phyloP scores from a whole-genome alignment of 2,888 invertebrate genomes.

The Galeruca laticollis region DNA sequence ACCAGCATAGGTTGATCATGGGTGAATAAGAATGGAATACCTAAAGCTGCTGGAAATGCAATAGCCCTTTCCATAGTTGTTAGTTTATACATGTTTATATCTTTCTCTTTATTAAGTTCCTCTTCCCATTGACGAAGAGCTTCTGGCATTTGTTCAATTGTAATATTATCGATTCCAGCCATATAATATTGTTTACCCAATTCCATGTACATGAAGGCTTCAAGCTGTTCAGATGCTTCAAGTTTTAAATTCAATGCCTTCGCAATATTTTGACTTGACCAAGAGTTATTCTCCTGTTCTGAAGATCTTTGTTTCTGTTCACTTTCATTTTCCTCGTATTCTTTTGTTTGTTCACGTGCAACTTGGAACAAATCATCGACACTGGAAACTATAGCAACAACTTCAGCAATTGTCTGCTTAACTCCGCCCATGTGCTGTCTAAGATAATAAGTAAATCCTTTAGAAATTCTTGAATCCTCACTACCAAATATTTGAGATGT shows the following conservation, averaged over 20 bases:
- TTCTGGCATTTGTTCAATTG: conserved; percentile 68
- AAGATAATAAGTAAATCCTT: conserved; percentile 59
- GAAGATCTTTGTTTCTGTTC: conserved; percentile 36
- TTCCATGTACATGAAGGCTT: conserved; percentile 69
- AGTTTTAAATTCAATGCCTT: conserved; percentile 71
- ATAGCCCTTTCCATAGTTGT: conserved; percentile 72
- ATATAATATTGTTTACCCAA: conserved; percentile 66
- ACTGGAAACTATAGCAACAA: conserved; percentile 66
- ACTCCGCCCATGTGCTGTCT: conserved; percentile 62
- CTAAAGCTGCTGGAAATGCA: conserved; percentile 78
- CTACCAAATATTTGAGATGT: conserved; percentile 69
- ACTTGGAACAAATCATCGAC: conserved; percentile 63
- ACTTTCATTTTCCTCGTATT: conserved; percentile 51
- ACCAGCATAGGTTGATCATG: conserved; percentile 73
- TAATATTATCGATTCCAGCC: conserved; percentile 70
- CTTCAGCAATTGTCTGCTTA: conserved; percentile 51
- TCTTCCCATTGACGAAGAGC: conserved; percentile 64
- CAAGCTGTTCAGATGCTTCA: conserved; percentile 70
- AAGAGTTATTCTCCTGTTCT: conserved; percentile 53
- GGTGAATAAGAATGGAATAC: conserved; percentile 77
- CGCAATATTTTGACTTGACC: conserved; percentile 71
- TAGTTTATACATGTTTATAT: conserved; percentile 73
- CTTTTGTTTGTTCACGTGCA: conserved; percentile 56
- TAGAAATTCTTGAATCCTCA: conserved; percentile 71
- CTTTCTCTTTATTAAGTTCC: conserved; percentile 67